Base-by-base conservation (phyloP, 2,888 invertebrate genomes). In the Craniophora ligustri region DNA sequence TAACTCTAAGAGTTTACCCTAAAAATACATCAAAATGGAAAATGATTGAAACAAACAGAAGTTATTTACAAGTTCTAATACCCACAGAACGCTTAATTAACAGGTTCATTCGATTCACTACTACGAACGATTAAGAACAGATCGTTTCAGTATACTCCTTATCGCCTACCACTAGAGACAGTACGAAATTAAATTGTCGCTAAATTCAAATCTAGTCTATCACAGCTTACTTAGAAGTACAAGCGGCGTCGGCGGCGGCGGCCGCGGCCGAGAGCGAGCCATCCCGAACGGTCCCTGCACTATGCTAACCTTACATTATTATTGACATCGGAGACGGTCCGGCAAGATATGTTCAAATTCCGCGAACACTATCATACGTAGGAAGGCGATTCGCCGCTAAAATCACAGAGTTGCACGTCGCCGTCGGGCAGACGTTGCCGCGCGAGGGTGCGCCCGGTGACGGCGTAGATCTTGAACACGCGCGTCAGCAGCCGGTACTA, bases 11-110 rank as follows among this genome's bases (percentile, higher is more conserved):
- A 86, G 81, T 86, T 85, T 76, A 88, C 84, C 86, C 91, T 91
- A 91, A 86, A 87, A 86, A 82, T 89, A 92, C 88, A 91, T 89
- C 90, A 87, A 92, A 92, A 92, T 88, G 89, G 89, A 88, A 89
- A 75, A 86, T 75, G 79, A 87, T 87, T 79, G 84, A 89, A 90
- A 88, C 83, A 72, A 89, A 87, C 82, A 72, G 79, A 78, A 81
- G 67, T 85, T 79, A 91, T 91, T 89, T 91, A 92, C 91, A 91
- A 76, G 79, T 82, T 81, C 83, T 81, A 81, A 83, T 84, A 85
- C 84, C 87, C 88, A 89, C 84, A 81, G 83, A 86, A 86, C 82
- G 81, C 89, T 88, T 88, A 87, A 82, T 68, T 74, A 78, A 81
- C 73, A 72, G 74, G 75, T 73, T 74, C 76, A 67, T 79, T 78